Evolutionary conservation across 2,888 invertebrate genomes (phyloP), one percentile per base, ranked within the genome.

Genomic region (Cenopis cana): DNA sequence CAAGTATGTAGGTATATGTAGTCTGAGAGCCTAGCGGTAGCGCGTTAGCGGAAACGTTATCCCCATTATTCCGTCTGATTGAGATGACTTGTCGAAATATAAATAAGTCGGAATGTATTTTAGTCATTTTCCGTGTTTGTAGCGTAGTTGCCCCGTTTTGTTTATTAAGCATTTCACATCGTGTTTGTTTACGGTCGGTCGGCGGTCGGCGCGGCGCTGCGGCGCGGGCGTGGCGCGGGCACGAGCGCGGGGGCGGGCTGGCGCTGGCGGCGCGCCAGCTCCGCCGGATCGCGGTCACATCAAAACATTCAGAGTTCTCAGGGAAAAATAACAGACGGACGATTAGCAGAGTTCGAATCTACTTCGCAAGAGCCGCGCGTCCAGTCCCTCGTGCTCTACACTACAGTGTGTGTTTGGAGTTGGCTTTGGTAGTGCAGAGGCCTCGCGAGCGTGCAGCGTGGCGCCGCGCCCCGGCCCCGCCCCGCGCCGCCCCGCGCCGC

Each of bases 321-420:
- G 82, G 82, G 87, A 89, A 88, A 87, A 85, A 84, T 82, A 81
- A 79, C 79, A 80, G 81, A 74, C 75, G 74, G 75, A 59, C 73
- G 72, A 71, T 92, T 95, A 89, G 95, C 95, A 85, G 94, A 95
- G 33, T 85, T 95, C 95, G 5, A 95, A 95, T 84, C 94, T 94
- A 56, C 95, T 61, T 57, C 93, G 94, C 46, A 64, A 62, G 69
- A 59, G 64, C 57, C 64, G 17, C 56, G 17, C 46, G 18, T 54
- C 62, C 64, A 5, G 12, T 62, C 10, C 14, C 10, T n/a, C 14
- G 14, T 20, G 36, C 9, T 18, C n/a, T 1, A 20, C 8, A 18
- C n/a, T n/a, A n/a, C n/a, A n/a, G n/a, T 38, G 36, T 57, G 60
- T 60, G 24, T 46, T 17, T 11, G 20, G 11, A 36, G 56, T 41